These are phyloP conservation scores for Luidia sarsii DNA, from an alignment of 53 echinoderm and acorn worm genomes.

Conservation along the genomic window DNA sequence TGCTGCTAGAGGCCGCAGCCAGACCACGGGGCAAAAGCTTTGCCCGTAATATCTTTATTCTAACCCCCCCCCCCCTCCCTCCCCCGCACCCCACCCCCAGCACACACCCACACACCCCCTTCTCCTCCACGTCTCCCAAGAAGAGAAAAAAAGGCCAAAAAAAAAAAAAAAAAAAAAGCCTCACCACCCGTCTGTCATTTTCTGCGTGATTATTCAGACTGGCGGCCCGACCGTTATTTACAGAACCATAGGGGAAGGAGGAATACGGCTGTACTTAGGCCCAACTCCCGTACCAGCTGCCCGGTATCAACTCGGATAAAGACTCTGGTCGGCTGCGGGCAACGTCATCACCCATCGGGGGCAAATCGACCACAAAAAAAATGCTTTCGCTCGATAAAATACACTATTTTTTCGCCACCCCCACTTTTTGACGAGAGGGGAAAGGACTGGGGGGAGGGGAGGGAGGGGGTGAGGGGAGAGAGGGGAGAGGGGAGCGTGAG, in stretches of 20 bases:
- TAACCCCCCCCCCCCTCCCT: neutral
- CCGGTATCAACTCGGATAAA: conserved; percentile 55
- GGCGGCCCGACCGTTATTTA: conserved; percentile 35
- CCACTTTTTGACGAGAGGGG: too few relatives aligned
- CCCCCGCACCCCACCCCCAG: too few relatives aligned
- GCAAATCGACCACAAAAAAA: too few relatives aligned
- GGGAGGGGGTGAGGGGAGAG: too few relatives aligned
- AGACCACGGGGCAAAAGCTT: conserved; percentile 43
- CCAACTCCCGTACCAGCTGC: conserved; percentile 53
- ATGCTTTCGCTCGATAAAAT: too few relatives aligned
- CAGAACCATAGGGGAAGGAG: conserved; percentile 25
- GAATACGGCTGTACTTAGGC: too few relatives aligned
- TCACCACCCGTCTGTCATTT: conserved; percentile 54
- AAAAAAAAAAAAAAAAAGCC: too few relatives aligned
- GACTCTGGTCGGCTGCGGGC: conserved; percentile 34
- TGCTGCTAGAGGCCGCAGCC: conserved; percentile 5
- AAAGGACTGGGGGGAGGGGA: too few relatives aligned
- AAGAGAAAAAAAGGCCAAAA: too few relatives aligned
- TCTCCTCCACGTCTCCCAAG: neutral
- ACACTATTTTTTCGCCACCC: too few relatives aligned
- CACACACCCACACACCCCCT: too few relatives aligned
- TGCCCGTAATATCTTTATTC: conserved; percentile 53
- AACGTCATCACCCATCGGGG: conserved; percentile 6
- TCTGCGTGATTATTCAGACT: conserved; percentile 50
- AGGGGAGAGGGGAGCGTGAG: too few relatives aligned